Percentiles rank a stretch among this genome's conserved stretches.
These are phyloP conservation scores for Agonopterix alstromeriana DNA, from an alignment of 2,888 invertebrate species.

Conservation along the genomic window DNA sequence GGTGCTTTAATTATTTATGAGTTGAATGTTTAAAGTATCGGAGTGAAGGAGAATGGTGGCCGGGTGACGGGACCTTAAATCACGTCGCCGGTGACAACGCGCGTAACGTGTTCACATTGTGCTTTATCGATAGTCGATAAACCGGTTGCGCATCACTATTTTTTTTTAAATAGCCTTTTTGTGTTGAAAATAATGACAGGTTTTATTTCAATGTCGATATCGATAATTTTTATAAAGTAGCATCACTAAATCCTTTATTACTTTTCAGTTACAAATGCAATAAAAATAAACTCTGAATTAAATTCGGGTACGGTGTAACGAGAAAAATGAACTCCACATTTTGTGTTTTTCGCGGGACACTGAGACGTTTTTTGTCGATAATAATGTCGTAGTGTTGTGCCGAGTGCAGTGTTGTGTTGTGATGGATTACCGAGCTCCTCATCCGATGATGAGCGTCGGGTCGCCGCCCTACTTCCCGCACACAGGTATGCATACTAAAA, in stretches of 20 bases:
- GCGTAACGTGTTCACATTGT: constrained; percentile 10
- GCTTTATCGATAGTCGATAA: constrained; percentile 19
- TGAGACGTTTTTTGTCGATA: constrained; percentile 13
- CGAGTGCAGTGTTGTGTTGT: constrained; percentile 18
- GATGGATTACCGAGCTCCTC: constrained; percentile 69
- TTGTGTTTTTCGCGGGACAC: constrained; percentile 4
- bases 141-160: constrained; percentile 9
- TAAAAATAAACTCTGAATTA: background rate
- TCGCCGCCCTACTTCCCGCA: constrained; percentile 60
- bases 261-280: background rate
- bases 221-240: background rate
- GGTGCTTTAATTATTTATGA: constrained; percentile 36
- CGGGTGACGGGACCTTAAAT: constrained; percentile 29
- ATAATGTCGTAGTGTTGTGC: constrained; percentile 14
- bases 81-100: constrained; percentile 26
- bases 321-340: too few relatives aligned
- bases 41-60: constrained; percentile 1
- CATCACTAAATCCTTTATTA: background rate
- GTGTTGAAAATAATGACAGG: too few relatives aligned
- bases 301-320: too few relatives aligned
- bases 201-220: too few relatives aligned
- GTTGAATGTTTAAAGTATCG: constrained; percentile 21
- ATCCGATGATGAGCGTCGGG: constrained; percentile 56
- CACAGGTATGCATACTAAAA: constrained; percentile 45
- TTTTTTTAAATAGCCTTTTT: background rate